Evolutionary conservation across 2,888 invertebrate species (phyloP).

Genomic region (Pyralis farinalis): DNA sequence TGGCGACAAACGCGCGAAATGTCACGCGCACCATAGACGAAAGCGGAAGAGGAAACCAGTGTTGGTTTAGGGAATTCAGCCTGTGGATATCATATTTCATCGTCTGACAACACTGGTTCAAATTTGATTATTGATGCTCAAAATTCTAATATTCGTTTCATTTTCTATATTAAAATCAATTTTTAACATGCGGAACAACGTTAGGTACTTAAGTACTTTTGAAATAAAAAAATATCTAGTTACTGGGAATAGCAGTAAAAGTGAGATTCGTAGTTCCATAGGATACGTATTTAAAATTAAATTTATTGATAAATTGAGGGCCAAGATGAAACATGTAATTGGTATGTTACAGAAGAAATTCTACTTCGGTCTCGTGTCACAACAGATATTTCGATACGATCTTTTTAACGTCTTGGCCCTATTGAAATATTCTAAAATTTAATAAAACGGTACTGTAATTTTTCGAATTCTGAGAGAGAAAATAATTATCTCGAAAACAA

Average conservation of each 20-base stretch:
- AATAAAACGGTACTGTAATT: constrained; percentile 13
- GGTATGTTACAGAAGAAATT: constrained; percentile 7
- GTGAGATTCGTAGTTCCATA: constrained; percentile 56
- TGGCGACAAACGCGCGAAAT: constrained; percentile 29
- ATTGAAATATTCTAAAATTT: constrained; percentile 13
- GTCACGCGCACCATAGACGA: constrained; percentile 45
- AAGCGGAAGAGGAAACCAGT: constrained; percentile 68
- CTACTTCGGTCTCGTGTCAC: neutral
- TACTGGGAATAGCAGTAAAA: constrained; percentile 35
- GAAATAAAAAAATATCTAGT: constrained; percentile 20
- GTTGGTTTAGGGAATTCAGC: constrained; percentile 48
- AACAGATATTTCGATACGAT: neutral
- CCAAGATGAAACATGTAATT: constrained; percentile 14
- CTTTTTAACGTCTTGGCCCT: constrained; percentile 11
- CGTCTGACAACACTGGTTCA: constrained; percentile 19
- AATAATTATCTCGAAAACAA: constrained; percentile 34
- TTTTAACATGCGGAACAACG: constrained; percentile 37
- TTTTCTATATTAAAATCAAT: constrained; percentile 14
- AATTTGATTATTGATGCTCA: constrained; percentile 38
- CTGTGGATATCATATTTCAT: constrained; percentile 23
- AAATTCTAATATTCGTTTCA: constrained; percentile 24
- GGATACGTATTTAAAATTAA: constrained; percentile 17
- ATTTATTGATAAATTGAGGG: constrained; percentile 18
- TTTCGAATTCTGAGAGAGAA: constrained; percentile 41
- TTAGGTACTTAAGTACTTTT: constrained; percentile 29